Evolutionary conservation across 2,888 invertebrate species (phyloP).

Genomic region (Laspeyria flexula): DNA sequence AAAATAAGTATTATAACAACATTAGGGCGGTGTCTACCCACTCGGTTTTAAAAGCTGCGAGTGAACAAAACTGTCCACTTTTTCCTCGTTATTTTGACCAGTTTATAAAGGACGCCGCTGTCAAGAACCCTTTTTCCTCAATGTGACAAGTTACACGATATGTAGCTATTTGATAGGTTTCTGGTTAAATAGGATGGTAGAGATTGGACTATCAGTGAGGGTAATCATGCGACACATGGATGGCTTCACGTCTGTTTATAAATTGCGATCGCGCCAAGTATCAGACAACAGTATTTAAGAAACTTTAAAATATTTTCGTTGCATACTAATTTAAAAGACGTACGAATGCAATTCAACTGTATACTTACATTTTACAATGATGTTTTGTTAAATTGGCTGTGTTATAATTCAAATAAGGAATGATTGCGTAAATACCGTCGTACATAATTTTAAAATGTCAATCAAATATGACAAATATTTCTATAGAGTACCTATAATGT

Average conservation of each 20-base stretch:
- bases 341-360: too few relatives aligned
- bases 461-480: too few relatives aligned
- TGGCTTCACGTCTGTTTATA: background rate
- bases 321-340: too few relatives aligned
- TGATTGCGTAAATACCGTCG: too few relatives aligned
- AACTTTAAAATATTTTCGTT: too few relatives aligned
- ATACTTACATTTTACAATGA: too few relatives aligned
- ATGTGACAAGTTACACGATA: slow-evolving; percentile 12
- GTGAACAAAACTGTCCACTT: slow-evolving; percentile 13
- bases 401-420: too few relatives aligned
- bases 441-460: too few relatives aligned
- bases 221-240: background rate
- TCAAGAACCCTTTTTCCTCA: slow-evolving; percentile 20
- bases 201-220: background rate
- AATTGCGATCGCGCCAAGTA: background rate
- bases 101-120: slow-evolving; percentile 15
- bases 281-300: background rate
- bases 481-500: too few relatives aligned
- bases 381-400: too few relatives aligned
- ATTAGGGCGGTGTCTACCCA: slow-evolving; percentile 17
- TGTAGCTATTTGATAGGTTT: slow-evolving; percentile 1
- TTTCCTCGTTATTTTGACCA: slow-evolving; percentile 18
- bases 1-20: slow-evolving; percentile 21
- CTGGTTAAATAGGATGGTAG: background rate
- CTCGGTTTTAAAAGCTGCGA: slow-evolving; percentile 21